Evolutionary conservation across 1,140 invertebrate species (phyloP).

Genomic region (Ladona fulva): DNA sequence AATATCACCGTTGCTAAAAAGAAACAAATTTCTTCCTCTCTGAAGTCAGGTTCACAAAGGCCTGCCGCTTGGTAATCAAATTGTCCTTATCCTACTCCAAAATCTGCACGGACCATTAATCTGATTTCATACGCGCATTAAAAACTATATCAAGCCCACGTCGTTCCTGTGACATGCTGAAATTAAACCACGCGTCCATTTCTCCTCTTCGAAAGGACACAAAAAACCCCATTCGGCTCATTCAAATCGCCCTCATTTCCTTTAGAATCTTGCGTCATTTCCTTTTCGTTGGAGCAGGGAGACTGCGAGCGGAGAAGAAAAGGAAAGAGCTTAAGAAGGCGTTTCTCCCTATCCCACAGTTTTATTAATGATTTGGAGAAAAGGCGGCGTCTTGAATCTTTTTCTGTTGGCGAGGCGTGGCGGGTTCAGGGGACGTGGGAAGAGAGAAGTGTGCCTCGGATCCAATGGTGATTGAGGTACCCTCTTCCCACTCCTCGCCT

Average conservation of each 20-base stretch:
- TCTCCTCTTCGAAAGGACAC: no score
- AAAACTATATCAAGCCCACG: no score
- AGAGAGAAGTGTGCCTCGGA: background rate
- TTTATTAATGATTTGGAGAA: conserved; percentile 10
- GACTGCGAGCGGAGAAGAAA: background rate
- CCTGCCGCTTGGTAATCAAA: no score
- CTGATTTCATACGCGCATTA: no score
- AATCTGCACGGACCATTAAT: no score
- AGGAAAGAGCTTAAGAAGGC: background rate
- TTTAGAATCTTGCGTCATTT: background rate
- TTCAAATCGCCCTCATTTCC: background rate
- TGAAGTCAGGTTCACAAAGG: no score
- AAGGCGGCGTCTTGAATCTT: background rate
- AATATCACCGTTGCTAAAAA: no score
- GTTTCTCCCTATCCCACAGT: background rate
- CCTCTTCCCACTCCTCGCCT: background rate
- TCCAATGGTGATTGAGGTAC: background rate
- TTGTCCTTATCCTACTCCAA: no score
- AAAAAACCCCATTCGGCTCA: no score
- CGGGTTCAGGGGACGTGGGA: background rate
- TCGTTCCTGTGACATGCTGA: no score
- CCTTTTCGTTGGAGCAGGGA: background rate
- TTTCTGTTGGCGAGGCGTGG: background rate
- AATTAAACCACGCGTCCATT: no score
- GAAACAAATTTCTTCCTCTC: no score